A percentile compares a stretch with the other conserved stretches of the same genome.
Evolutionary conservation across 1,140 invertebrate species (phyloP).

Genomic region (Euglossa dilemma): DNA sequence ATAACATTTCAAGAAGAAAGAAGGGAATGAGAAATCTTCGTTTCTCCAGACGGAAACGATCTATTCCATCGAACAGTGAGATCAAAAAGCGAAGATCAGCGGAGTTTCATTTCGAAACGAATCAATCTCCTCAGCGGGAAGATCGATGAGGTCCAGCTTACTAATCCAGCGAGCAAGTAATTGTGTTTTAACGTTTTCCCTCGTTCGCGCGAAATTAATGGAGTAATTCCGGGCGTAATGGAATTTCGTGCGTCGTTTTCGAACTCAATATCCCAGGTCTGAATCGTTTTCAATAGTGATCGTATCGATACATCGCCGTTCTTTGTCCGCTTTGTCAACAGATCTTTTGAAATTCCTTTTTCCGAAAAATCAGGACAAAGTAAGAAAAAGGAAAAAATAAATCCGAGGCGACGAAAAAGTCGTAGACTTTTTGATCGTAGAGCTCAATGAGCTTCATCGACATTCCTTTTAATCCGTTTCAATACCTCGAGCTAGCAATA

Average conservation of each 20-base stretch:
- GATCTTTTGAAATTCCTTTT: neutral
- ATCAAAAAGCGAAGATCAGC: neutral
- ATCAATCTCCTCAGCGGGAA: neutral
- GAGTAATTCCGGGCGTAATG: constrained; percentile 25
- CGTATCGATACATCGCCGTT: neutral
- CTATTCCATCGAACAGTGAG: too few relatives aligned
- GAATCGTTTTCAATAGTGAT: neutral
- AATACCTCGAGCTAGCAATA: neutral
- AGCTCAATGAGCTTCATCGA: neutral
- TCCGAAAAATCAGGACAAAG: neutral
- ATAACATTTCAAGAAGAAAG: neutral
- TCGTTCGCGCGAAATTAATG: constrained; percentile 4
- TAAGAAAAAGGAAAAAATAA: too few relatives aligned
- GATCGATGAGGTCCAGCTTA: neutral
- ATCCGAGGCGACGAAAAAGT: too few relatives aligned
- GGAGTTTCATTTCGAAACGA: constrained; percentile 3
- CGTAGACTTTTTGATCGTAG: neutral
- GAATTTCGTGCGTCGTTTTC: constrained; percentile 22
- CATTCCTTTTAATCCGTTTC: neutral
- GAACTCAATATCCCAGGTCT: constrained; percentile 1
- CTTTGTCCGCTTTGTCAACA: neutral
- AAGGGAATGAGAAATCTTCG: neutral
- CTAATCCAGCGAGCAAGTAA: neutral
- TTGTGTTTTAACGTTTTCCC: constrained; percentile 15
- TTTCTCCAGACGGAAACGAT: neutral